phyloP scores from a whole-genome alignment of 2,113 vertebrate genomes.

The Oncorhynchus clarkii region DNA sequence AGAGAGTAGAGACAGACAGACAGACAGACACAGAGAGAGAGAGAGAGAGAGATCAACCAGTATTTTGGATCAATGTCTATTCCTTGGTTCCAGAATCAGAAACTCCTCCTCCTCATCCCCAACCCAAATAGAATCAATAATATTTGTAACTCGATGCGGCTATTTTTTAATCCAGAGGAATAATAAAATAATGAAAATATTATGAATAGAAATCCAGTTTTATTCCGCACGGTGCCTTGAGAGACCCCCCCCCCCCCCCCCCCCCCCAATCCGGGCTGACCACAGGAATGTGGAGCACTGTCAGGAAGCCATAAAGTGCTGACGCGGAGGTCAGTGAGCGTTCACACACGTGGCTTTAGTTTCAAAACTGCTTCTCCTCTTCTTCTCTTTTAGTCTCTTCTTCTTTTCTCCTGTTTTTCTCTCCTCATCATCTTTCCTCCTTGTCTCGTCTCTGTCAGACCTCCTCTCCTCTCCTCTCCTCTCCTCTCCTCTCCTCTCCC shows the following conservation, averaged over 20 bases:
- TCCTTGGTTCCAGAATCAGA: slow-evolving; percentile 18
- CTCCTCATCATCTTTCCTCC: slow-evolving; percentile 26
- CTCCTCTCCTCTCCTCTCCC: too few species aligned
- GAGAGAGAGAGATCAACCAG: not conserved
- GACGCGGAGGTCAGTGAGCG: slow-evolving; percentile 65
- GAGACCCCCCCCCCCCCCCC: slow-evolving; percentile 18
- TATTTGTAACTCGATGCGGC: slow-evolving; percentile 45
- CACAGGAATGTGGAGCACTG: slow-evolving; percentile 69
- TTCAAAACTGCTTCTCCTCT: slow-evolving; percentile 49
- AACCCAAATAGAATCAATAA: slow-evolving; percentile 54
- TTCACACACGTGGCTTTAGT: slow-evolving; percentile 72
- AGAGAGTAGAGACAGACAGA: too few species aligned
- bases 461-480: too few species aligned
- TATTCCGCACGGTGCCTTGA: slow-evolving; percentile 22
- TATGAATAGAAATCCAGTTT: slow-evolving; percentile 62
- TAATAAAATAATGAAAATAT: slow-evolving; percentile 61
- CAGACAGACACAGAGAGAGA: too few species aligned
- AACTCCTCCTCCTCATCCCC: slow-evolving; percentile 13
- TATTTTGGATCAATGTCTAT: slow-evolving; percentile 16
- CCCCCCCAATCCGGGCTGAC: slow-evolving; percentile 32
- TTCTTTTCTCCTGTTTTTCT: slow-evolving; percentile 33
- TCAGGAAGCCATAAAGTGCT: slow-evolving; percentile 73
- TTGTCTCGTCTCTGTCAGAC: slow-evolving; percentile 1
- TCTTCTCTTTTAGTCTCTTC: not conserved
- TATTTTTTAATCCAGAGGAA: slow-evolving; percentile 47